Conservation (phyloP, 2,888 invertebrate genomes). For the Corythucha ciliata region DNA sequence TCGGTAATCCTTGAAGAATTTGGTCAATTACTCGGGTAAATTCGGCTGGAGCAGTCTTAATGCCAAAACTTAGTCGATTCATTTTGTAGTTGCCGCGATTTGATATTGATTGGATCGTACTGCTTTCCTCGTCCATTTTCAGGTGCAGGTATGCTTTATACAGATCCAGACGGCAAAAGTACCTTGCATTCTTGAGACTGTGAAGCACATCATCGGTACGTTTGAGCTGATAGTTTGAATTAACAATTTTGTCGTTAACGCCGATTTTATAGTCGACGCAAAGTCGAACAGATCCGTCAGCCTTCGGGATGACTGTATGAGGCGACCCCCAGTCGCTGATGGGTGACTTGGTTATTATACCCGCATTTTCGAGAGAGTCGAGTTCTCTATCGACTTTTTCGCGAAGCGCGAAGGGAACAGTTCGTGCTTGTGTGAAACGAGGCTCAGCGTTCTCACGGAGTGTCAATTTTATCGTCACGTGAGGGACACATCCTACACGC, state of each 20-base stretch:
- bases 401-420: slow-evolving; percentile 11
- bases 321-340: slow-evolving; percentile 21
- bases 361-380: slow-evolving; percentile 18
- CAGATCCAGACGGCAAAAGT: slow-evolving; percentile 20
- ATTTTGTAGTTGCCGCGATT: slow-evolving; percentile 1
- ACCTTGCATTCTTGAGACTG: slow-evolving; percentile 20
- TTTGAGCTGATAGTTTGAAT: slow-evolving; percentile 29
- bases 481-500: not conserved
- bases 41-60: not conserved
- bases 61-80: slow-evolving; percentile 1
- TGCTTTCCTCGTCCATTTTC: slow-evolving; percentile 2
- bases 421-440: too few relatives aligned
- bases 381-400: slow-evolving; percentile 20
- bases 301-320: slow-evolving; percentile 14
- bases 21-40: slow-evolving; percentile 3
- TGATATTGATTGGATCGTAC: slow-evolving; percentile 9
- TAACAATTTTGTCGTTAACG: slow-evolving; percentile 1
- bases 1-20: slow-evolving; percentile 23
- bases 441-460: too few relatives aligned
- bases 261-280: slow-evolving; percentile 20
- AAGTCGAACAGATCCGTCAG: slow-evolving; percentile 17
- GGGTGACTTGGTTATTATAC: slow-evolving; percentile 20
- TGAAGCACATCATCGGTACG: slow-evolving; percentile 25
- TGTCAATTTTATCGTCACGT: slow-evolving; percentile 1
- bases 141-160: slow-evolving; percentile 1